Percentiles rank a stretch among this genome's conserved stretches.
Conservation (phyloP, 2,888 invertebrate species). For the Aporophyla lueneburgensis region DNA sequence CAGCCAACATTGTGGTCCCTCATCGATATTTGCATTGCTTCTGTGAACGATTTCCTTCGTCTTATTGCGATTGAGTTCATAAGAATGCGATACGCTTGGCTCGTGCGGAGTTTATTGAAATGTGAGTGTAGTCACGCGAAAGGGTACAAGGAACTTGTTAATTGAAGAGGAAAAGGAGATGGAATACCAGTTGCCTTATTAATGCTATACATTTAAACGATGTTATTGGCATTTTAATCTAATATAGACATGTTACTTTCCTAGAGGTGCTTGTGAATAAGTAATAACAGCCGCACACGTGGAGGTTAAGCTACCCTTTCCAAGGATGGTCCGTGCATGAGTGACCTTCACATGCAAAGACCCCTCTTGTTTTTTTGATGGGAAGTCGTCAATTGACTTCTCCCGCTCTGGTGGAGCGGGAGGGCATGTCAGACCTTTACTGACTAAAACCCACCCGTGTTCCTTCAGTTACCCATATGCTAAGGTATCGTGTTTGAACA, state of each 20-base stretch:
- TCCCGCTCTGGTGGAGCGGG: too few species aligned
- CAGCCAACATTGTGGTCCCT: conserved; percentile 21
- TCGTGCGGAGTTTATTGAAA: conserved; percentile 32
- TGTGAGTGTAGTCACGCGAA: conserved; percentile 13
- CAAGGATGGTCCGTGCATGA: too few species aligned
- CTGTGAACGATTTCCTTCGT: conserved; percentile 27
- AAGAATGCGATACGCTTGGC: conserved; percentile 30
- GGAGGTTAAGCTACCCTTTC: too few species aligned
- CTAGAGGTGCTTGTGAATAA: too few species aligned
- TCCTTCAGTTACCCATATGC: too few species aligned
- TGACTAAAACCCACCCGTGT: too few species aligned
- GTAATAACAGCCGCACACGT: too few species aligned
- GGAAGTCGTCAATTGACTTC: too few species aligned
- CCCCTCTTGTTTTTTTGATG: too few species aligned
- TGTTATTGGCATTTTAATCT: neutral
- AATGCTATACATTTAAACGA: neutral
- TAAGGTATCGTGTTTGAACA: too few species aligned
- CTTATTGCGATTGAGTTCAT: conserved; percentile 27
- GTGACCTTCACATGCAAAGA: too few species aligned
- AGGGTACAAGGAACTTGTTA: conserved; percentile 17
- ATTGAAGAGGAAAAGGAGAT: conserved; percentile 15
- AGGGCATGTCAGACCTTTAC: too few species aligned
- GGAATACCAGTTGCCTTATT: neutral
- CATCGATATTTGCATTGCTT: conserved; percentile 22
- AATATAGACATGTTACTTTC: neutral